Conservation (phyloP, 2,888 invertebrate genomes). For the Antitype chi region DNA sequence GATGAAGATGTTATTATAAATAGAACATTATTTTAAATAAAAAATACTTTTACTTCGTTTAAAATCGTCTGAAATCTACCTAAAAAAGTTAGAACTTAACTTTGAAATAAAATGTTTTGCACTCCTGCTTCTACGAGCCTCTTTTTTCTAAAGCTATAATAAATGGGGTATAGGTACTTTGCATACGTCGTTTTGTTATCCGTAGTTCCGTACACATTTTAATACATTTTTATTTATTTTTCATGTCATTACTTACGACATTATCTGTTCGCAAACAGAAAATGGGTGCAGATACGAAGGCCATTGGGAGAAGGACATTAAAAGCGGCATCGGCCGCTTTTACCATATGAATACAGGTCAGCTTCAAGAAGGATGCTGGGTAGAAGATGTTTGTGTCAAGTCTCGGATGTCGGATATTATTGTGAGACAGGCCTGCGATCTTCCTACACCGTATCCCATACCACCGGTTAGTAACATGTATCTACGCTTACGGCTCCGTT, state of each 20-base stretch:
- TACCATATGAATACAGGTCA: slow-evolving; percentile 92
- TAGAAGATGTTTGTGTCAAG: slow-evolving; percentile 86
- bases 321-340: slow-evolving; percentile 92
- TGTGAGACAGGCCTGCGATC: slow-evolving; percentile 90
- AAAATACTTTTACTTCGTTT: no score
- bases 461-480: slow-evolving; percentile 77
- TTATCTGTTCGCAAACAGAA: slow-evolving; percentile 71
- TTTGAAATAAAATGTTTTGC: no score
- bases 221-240: slow-evolving; percentile 41
- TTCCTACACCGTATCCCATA: slow-evolving; percentile 90
- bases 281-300: slow-evolving; percentile 93
- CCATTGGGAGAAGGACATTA: slow-evolving; percentile 89
- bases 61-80: no score
- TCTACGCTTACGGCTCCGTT: not conserved
- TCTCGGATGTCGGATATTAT: slow-evolving; percentile 91
- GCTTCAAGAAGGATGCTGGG: slow-evolving; percentile 92
- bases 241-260: slow-evolving; percentile 21
- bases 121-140: no score
- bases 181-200: not conserved
- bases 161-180: no score
- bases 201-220: not conserved
- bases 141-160: no score
- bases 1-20: no score
- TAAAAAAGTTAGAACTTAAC: no score
- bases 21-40: no score